Evolutionary conservation across 2,797 vertebrate species (phyloP).

Genomic region (Bradypus variegatus): DNA sequence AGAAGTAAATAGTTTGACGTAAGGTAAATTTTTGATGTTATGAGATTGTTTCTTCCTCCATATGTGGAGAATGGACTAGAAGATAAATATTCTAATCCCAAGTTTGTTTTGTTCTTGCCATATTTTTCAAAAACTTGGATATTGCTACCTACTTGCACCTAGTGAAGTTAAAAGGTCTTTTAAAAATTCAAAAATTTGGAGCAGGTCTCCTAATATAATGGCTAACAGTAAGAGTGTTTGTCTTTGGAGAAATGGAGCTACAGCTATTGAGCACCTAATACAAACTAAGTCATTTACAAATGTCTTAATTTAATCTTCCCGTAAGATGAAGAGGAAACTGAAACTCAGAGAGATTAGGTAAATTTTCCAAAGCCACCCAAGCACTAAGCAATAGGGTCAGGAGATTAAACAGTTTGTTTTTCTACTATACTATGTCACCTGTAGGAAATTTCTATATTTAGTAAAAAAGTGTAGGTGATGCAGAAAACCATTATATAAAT

Average conservation of each 20-base stretch:
- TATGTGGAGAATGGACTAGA: not conserved
- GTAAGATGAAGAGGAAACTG: not conserved
- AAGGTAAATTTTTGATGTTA: not conserved
- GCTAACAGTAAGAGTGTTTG: not conserved
- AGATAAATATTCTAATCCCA: not conserved
- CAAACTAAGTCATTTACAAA: not conserved
- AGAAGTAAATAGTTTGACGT: not conserved
- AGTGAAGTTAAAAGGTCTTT: not conserved
- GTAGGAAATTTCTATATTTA: not conserved
- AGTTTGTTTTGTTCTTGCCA: not conserved
- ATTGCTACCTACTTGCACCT: not conserved
- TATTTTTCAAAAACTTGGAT: not conserved
- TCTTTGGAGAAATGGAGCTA: not conserved
- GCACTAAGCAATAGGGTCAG: not conserved
- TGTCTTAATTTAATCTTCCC: not conserved
- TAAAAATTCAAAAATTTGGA: not conserved
- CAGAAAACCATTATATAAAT: not conserved
- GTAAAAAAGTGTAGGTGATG: not conserved
- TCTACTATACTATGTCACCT: not conserved
- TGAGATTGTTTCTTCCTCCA: not conserved
- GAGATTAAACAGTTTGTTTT: not conserved
- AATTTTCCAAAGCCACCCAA: not conserved
- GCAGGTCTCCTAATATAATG: not conserved
- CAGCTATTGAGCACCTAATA: not conserved
- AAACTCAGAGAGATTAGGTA: not conserved